Conservation (phyloP, 2,113 vertebrate genomes). For the Phrynocephalus versicolor region DNA sequence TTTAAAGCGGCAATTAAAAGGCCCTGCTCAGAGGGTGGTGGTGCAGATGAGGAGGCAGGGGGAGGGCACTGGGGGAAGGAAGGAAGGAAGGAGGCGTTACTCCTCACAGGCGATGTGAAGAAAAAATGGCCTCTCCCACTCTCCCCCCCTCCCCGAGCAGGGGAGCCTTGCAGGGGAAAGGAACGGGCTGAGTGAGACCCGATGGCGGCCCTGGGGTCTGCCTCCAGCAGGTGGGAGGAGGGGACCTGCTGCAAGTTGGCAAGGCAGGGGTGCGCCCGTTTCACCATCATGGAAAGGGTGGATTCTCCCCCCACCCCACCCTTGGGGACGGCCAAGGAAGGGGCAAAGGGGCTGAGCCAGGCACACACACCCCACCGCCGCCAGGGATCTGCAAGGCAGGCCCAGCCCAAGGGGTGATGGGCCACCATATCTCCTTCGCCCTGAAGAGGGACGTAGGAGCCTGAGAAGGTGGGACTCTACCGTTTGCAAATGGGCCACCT, state of each 20-base stretch:
- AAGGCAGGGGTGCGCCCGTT: no score
- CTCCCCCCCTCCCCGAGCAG: slow-evolving; percentile 39
- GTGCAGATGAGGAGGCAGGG: background rate
- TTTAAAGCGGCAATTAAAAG: slow-evolving; percentile 39
- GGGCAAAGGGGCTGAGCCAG: no score
- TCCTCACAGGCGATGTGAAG: slow-evolving; percentile 6
- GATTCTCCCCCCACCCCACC: no score
- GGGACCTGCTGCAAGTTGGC: background rate
- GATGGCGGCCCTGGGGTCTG: accelerated
- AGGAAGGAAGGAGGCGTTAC: background rate
- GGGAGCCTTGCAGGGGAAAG: slow-evolving; percentile 21
- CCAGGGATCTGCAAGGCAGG: no score
- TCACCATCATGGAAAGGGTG: no score
- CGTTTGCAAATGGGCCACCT: no score
- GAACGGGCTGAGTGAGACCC: slow-evolving; percentile 50
- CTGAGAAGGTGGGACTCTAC: no score
- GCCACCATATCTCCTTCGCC: no score
- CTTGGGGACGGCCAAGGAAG: no score
- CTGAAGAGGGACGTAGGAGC: no score
- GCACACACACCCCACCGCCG: no score
- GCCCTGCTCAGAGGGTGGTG: slow-evolving; percentile 16
- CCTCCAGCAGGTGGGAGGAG: background rate
- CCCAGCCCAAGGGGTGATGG: no score
- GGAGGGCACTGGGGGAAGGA: background rate
- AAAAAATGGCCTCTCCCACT: slow-evolving; percentile 47